A percentile compares a stretch with the other conserved stretches of the same genome.
Conservation (phyloP, 2,888 invertebrate species). For the Acleris cristana region DNA sequence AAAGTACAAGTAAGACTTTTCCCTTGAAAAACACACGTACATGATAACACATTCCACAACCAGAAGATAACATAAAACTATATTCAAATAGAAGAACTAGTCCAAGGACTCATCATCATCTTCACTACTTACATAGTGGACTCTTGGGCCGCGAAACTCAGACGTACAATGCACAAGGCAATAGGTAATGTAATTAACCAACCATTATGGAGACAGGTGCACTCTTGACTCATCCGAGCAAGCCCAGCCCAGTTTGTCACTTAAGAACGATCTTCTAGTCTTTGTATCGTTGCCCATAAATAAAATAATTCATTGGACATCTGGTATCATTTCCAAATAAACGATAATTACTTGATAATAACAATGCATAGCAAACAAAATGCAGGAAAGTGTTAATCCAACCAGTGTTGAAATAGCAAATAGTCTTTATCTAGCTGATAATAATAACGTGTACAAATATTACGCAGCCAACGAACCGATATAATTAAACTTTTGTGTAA, state of each 20-base stretch:
- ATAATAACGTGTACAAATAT: conserved; percentile 15
- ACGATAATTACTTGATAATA: neutral
- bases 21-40: too few relatives aligned
- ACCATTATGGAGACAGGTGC: too few relatives aligned
- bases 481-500: conserved; percentile 4
- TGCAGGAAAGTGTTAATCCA: conserved; percentile 24
- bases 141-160: too few relatives aligned
- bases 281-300: neutral
- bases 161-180: too few relatives aligned
- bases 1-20: too few relatives aligned
- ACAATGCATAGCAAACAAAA: conserved; percentile 7
- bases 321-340: neutral
- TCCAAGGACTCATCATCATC: too few relatives aligned
- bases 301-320: neutral
- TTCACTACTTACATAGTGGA: too few relatives aligned
- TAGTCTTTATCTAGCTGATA: conserved; percentile 16
- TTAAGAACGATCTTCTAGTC: neutral
- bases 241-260: neutral
- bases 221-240: too few relatives aligned
- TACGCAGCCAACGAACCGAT: neutral
- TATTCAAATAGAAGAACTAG: too few relatives aligned
- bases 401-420: conserved; percentile 23
- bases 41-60: too few relatives aligned
- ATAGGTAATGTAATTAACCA: too few relatives aligned
- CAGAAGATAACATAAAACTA: too few relatives aligned